Conservation (phyloP, 1,140 invertebrate genomes). For the Lordiphosa stackelbergi region DNA sequence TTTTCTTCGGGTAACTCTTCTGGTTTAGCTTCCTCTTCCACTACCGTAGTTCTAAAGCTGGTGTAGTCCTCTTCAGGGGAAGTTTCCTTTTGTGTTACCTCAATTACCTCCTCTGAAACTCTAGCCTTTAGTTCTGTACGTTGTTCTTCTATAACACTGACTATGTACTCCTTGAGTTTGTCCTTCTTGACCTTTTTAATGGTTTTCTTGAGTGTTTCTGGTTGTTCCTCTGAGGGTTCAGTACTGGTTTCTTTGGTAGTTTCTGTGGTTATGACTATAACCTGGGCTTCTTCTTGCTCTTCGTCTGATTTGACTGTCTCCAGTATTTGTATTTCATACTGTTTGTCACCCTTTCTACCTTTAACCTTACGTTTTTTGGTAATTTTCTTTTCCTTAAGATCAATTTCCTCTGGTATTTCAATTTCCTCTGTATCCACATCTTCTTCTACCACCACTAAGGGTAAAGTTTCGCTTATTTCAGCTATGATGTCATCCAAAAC, state of each 20-base stretch:
- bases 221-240: constrained; percentile 25
- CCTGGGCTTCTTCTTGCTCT: constrained; percentile 47
- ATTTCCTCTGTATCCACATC: neutral
- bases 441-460: constrained; percentile 37
- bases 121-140: constrained; percentile 47
- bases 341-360: constrained; percentile 70
- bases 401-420: constrained; percentile 4
- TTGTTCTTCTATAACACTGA: constrained; percentile 53
- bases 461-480: constrained; percentile 36
- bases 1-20: constrained; percentile 18
- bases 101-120: constrained; percentile 39
- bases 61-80: constrained; percentile 18
- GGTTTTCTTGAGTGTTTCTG: constrained; percentile 55
- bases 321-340: constrained; percentile 77
- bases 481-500: constrained; percentile 41
- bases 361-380: constrained; percentile 77
- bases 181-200: constrained; percentile 63
- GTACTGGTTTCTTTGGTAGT: constrained; percentile 34
- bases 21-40: constrained; percentile 33
- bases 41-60: constrained; percentile 50
- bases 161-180: constrained; percentile 61
- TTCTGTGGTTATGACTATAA: constrained; percentile 73
- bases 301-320: constrained; percentile 48
- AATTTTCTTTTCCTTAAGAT: constrained; percentile 19
- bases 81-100: neutral